Percentiles rank a stretch among this genome's conserved stretches.
Conservation (phyloP, 2,113 vertebrate genomes). For the Myotis davidii region DNA sequence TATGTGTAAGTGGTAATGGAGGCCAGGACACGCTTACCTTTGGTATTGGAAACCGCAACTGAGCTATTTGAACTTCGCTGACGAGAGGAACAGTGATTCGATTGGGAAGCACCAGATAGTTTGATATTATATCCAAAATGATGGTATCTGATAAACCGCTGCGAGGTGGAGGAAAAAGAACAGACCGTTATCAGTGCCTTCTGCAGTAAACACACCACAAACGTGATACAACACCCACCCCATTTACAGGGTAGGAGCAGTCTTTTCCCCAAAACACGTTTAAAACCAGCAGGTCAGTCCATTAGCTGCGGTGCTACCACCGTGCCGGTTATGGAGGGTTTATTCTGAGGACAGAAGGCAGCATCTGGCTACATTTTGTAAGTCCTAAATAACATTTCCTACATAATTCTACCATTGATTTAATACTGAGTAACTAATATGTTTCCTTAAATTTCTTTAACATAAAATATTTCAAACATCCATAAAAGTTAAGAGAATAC, state of each 20-base stretch:
- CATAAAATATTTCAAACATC: conserved; percentile 1
- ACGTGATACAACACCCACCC: rapidly evolving
- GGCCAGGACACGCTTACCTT: conserved; percentile 85
- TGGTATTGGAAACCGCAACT: conserved; percentile 93
- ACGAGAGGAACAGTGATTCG: conserved; percentile 95
- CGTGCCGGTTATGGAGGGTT: neutral
- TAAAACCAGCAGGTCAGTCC: neutral
- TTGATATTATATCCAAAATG: conserved; percentile 95
- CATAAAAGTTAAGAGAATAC: neutral
- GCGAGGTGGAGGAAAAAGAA: conserved; percentile 62
- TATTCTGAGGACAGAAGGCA: neutral
- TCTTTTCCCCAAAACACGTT: neutral
- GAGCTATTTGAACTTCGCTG: conserved; percentile 91
- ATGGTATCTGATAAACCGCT: conserved; percentile 95
- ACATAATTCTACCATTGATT: neutral
- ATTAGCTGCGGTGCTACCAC: neutral
- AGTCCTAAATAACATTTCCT: neutral
- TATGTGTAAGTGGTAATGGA: neutral
- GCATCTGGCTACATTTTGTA: neutral
- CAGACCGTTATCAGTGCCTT: neutral
- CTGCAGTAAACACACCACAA: neutral
- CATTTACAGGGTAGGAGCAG: rapidly evolving
- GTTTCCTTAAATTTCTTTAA: neutral
- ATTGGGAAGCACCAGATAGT: conserved; percentile 95
- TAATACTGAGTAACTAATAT: neutral